Base-by-base conservation (phyloP, 2,888 invertebrate genomes). In the Amblyjoppa fuscipennis region DNA sequence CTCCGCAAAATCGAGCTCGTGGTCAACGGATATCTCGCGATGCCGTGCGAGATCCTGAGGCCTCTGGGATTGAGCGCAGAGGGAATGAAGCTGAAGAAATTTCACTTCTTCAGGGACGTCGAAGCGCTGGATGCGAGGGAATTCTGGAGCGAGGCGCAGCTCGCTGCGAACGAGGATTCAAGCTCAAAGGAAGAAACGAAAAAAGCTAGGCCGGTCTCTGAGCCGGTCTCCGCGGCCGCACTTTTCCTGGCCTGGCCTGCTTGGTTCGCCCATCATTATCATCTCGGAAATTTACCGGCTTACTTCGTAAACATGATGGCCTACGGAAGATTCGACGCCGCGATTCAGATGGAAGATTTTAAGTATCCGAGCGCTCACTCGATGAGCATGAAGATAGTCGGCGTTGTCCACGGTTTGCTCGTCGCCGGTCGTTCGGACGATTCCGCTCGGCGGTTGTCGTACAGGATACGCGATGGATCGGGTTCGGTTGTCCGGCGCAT, bases 261-360 rank as follows among this genome's bases (percentile, higher is more conserved):
- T 2, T 97, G 97, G 97, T 96, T 98, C 91, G 92, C 96, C 2
- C 94, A 96, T 51, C 95, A 96, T 84, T 96, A 97, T 82, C 95
- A 96, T 61, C 93, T 94, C 2, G 96, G 96, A 34, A 90, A 94
- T 64, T 95, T 91, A 87, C 96, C 97, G 0, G 94, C 96, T 7
- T 95, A 95, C 84, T 96, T 97, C 89, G 95, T 97, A 31, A 97
- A 98, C 91, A 95, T 98, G 20, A 94, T 96, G 53, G 5, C n/a
- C 13, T 16, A 81, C 95, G 95, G 59, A 3, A 28, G 13, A 95
- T 96, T 59, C 95, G 96, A 84, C 94, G 96, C 96, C 88, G 95
- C 95, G 71, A 96, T 97, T 0, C 97, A 97, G 94, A 95, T 97
- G 5, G 98, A 98, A 93, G 96, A 97, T 92, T 96, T 95, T 90